Base-by-base conservation (phyloP, 1,140 invertebrate species). In the Zophobas morio region DNA sequence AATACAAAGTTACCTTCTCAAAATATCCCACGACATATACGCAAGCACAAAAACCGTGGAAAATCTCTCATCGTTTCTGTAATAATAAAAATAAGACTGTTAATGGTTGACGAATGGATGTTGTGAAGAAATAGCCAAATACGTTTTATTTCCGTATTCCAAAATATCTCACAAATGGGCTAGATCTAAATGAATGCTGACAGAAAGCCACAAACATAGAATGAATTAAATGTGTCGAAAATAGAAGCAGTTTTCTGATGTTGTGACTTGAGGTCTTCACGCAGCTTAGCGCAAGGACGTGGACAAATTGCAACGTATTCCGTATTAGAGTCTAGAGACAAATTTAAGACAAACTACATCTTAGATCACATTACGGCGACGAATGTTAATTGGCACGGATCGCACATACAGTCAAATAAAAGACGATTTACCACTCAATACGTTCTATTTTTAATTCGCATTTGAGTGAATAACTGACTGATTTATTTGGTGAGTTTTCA, bases 21-120 rank as follows among this genome's bases (percentile, higher is more conserved):
- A 56, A 34, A 40, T 36, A 66, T 82, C 80, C 81, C 73, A 78
- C 49, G 78, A 75, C 57, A 81, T 60, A 74, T 76, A 81, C 66
- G 73, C 75, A 70, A 81, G 51, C 6, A 82, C 54, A 51, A 79
- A 56, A 47, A 80, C 57, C 33, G 56, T 37, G 3, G 80, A 57
- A 71, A 71, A 77, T 72, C 78, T 79, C 71, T 76, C 80, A 78
- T 78, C 60, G 70, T 74, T 76, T 46, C 80, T 81, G 76, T 33
- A 81, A 80, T 66, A 73, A 46, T 49, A 74, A 46, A 80, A 53
- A 77, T 37, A 1, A 35, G 20, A 32, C 2, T 53, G 70, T 70
- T 51, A 53, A 66, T 36, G 1, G 47, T 75, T 33, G 42, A 46
- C 42, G 3, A 46, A 20, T 51, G 3, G n/a, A 4, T 51, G n/a